Evolutionary conservation across 2,113 vertebrate species (phyloP).

Genomic region (Leiothrix lutea): DNA sequence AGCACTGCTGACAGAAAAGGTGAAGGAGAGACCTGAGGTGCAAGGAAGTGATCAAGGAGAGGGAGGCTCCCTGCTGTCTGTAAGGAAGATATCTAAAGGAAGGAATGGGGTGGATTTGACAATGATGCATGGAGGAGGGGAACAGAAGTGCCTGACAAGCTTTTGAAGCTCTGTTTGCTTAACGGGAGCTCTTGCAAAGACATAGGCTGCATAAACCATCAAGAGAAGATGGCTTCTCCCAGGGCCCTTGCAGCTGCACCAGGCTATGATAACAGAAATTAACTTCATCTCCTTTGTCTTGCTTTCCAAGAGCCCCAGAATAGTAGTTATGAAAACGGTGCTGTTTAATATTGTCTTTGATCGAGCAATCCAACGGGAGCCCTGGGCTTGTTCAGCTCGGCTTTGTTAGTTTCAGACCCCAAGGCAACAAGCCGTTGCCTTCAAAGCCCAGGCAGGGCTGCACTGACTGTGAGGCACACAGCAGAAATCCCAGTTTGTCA

Average conservation of each 20-base stretch:
- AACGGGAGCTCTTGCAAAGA: slow-evolving; percentile 22
- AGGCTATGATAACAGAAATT: slow-evolving; percentile 68
- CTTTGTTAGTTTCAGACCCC: slow-evolving; percentile 75
- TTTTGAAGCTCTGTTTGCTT: slow-evolving; percentile 23
- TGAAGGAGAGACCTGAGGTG: background rate
- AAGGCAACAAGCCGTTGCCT: slow-evolving; percentile 70
- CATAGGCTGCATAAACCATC: slow-evolving; percentile 22
- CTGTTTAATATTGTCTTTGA: slow-evolving; percentile 77
- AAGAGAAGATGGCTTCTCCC: slow-evolving; percentile 60
- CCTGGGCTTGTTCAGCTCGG: slow-evolving; percentile 51
- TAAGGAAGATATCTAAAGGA: background rate
- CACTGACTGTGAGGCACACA: background rate
- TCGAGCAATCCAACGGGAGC: slow-evolving; percentile 67
- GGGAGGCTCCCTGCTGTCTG: background rate
- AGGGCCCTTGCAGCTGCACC: slow-evolving; percentile 39
- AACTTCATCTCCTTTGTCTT: slow-evolving; percentile 58
- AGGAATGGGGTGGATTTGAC: background rate
- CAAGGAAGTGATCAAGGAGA: background rate
- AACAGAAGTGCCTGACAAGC: background rate
- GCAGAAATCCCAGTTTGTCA: slow-evolving; percentile 71
- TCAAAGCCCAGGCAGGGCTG: slow-evolving; percentile 64
- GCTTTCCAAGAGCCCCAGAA: slow-evolving; percentile 56
- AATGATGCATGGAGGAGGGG: rapidly evolving
- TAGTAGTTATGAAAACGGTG: slow-evolving; percentile 69
- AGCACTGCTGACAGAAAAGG: background rate